Evolutionary conservation across 2,888 invertebrate species (phyloP), one percentile per base, ranked within the genome.

Genomic region (Mythimna pallens): DNA sequence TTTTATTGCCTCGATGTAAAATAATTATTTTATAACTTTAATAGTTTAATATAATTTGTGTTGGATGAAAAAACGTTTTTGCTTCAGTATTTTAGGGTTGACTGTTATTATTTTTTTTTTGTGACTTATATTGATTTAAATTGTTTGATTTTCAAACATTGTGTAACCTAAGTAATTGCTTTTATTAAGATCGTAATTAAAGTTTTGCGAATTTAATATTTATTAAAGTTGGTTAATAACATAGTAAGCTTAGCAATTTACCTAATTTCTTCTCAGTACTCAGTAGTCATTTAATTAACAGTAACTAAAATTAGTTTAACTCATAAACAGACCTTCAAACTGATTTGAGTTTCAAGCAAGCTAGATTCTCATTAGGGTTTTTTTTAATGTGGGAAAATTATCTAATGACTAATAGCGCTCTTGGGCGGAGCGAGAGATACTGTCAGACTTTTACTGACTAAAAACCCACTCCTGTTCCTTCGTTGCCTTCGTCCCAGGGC

Each of bases 1-100:
- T 70, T 82, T 78, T 78, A 84, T 74, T 72, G 65, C 17, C 25
- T 40, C 12, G 79, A 36, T 70, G 52, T 78, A 70, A 75, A 74
- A 70, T 80, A 65, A 83, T 83, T 70, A 74, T 70, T 61, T 8
- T 66, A 50, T 34, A 74, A 74, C 52, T 59, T 70, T 63, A 62
- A 75, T 75, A 74, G 52, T 62, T 67, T 55, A 70, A 75, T 76
- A 55, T 50, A 47, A 76, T 69, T 64, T 47, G 43, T 43, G 47
- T 67, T 57, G 30, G 55, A 36, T n/a, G n/a, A 70, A 47, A 73
- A 82, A 78, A 25, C 25, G 25, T 47, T 58, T 69, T 80, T 52
- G 10, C 43, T 3, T 12, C 12, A 5, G 43, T 30, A 34, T 73
- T 80, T 63, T 78, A 62, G 62, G 64, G 61, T 80, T 78, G 47